Percentiles rank a stretch among this genome's conserved stretches.
phyloP scores from a whole-genome alignment of 2,888 invertebrate species.

The Coelinius sp. region DNA sequence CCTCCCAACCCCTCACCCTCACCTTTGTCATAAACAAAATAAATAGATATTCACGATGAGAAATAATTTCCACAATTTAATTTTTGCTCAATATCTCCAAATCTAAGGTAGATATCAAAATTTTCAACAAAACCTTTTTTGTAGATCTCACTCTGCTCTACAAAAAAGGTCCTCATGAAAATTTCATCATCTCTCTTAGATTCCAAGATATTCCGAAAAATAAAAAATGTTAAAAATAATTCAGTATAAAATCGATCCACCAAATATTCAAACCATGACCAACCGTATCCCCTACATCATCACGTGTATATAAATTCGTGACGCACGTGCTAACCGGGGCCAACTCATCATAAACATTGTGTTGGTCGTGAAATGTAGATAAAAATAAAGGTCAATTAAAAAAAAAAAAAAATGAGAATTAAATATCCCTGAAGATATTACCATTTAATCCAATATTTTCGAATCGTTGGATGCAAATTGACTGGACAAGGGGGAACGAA shows the following conservation, averaged over 20 bases:
- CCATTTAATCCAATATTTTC: constrained; percentile 11
- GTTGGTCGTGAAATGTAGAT: background rate
- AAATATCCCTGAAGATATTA: constrained; percentile 10
- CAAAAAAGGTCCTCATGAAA: too few species aligned
- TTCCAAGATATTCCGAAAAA: too few species aligned
- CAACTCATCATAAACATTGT: background rate
- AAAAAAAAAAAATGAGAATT: background rate
- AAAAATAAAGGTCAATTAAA: background rate
- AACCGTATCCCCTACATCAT: background rate
- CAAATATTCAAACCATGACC: background rate
- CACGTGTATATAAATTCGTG: constrained; percentile 28
- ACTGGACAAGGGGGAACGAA: constrained; percentile 6
- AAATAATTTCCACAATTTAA: too few species aligned
- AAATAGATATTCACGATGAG: too few species aligned
- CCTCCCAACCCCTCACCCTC: background rate
- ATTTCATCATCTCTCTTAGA: too few species aligned
- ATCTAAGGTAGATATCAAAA: too few species aligned
- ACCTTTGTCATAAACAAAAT: background rate
- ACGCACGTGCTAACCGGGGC: constrained; percentile 15
- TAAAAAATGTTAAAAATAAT: background rate
- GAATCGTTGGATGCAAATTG: constrained; percentile 19
- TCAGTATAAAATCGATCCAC: background rate
- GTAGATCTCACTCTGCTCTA: too few species aligned
- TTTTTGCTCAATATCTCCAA: too few species aligned
- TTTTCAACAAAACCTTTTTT: too few species aligned